Evolutionary conservation across 2,888 invertebrate genomes (phyloP).

Genomic region (Nemotelus nigrinus): DNA sequence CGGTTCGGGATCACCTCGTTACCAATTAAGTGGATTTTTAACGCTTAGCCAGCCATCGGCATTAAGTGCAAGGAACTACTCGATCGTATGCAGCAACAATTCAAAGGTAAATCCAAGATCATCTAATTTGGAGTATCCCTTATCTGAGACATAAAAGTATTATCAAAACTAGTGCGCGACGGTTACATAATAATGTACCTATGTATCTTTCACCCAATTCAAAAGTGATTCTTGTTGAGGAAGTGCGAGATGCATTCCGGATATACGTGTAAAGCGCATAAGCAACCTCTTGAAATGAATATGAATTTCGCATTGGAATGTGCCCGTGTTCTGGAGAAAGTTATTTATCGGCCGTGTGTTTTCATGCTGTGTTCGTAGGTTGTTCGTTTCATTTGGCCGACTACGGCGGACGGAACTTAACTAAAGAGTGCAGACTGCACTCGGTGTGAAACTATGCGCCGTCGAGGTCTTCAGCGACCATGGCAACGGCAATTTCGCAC

Average conservation of each 20-base stretch:
- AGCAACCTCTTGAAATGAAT: neutral
- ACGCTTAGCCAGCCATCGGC: slow-evolving; percentile 14
- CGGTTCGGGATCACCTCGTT: slow-evolving; percentile 10
- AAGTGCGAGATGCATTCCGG: neutral
- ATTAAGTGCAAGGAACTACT: slow-evolving; percentile 12
- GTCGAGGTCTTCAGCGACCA: neutral
- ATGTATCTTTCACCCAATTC: neutral
- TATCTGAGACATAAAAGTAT: neutral
- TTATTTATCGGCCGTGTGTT: slow-evolving; percentile 15
- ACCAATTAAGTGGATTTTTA: slow-evolving; percentile 41
- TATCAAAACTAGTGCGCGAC: neutral
- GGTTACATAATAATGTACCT: slow-evolving; percentile 28
- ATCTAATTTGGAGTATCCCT: neutral
- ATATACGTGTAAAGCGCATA: too few relatives aligned
- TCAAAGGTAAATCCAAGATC: slow-evolving; percentile 32
- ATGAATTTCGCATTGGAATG: slow-evolving; percentile 28
- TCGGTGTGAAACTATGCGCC: slow-evolving; percentile 8
- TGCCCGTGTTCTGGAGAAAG: slow-evolving; percentile 42
- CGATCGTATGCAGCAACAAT: slow-evolving; percentile 16
- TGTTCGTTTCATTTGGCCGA: slow-evolving; percentile 27
- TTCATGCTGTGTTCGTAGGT: slow-evolving; percentile 3
- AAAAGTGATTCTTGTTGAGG: neutral
- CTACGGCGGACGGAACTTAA: neutral
- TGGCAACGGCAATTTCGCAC: neutral
- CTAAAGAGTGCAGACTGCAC: slow-evolving; percentile 2